phyloP scores from a whole-genome alignment of 2,113 vertebrate species.

The Noctilio leporinus region DNA sequence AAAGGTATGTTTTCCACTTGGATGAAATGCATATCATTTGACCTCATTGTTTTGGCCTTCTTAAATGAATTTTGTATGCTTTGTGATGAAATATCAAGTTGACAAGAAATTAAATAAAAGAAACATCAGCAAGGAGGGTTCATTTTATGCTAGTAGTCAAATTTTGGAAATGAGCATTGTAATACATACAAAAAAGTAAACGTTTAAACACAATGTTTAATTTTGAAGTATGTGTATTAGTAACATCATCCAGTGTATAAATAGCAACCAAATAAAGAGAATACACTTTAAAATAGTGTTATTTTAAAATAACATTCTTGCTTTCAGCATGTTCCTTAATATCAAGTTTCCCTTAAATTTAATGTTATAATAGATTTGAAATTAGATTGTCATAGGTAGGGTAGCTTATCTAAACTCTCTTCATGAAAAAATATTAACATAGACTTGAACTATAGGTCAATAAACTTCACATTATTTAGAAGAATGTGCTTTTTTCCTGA shows the following conservation, averaged over 20 bases:
- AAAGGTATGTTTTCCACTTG: background rate
- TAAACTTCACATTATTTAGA: slow-evolving; percentile 60
- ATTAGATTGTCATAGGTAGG: slow-evolving; percentile 50
- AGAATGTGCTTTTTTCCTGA: slow-evolving; percentile 70
- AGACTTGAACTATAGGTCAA: slow-evolving; percentile 55
- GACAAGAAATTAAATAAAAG: background rate
- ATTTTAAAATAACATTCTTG: background rate
- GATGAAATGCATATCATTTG: background rate
- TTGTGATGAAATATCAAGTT: background rate
- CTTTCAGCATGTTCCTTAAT: background rate
- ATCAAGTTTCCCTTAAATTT: background rate
- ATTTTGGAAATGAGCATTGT: background rate
- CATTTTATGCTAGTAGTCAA: background rate
- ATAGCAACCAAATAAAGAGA: background rate
- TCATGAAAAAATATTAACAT: slow-evolving; percentile 59
- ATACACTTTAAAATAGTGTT: background rate
- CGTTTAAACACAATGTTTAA: background rate
- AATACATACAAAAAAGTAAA: background rate
- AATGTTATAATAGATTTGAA: slow-evolving; percentile 34
- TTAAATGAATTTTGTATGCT: background rate
- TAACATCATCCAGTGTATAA: background rate
- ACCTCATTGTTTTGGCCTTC: background rate
- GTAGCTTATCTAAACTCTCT: slow-evolving; percentile 51
- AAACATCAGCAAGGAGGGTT: background rate
- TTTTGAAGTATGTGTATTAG: background rate